These are phyloP conservation scores for Meliscaeva auricollis DNA, from an alignment of 2,888 invertebrate genomes.

Conservation along the genomic window DNA sequence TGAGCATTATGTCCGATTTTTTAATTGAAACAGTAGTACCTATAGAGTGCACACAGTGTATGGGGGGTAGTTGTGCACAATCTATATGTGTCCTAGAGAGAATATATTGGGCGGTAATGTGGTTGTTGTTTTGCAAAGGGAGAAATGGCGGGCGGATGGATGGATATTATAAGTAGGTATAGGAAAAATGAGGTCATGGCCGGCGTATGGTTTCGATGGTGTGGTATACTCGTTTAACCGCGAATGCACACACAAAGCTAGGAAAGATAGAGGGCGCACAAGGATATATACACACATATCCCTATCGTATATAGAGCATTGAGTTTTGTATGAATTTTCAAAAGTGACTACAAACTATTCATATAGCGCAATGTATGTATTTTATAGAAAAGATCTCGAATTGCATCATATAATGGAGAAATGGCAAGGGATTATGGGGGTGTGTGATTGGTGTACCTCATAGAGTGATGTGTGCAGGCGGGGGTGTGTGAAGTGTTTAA, in stretches of 20 bases:
- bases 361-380: neutral
- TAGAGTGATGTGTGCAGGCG: neutral
- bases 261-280: slow-evolving; percentile 16
- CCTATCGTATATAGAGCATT: neutral
- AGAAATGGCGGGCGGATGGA: neutral
- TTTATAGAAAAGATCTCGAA: neutral
- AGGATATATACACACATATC: neutral
- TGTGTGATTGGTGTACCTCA: neutral
- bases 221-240: slow-evolving; percentile 58
- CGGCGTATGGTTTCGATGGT: slow-evolving; percentile 57
- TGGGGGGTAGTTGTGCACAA: neutral
- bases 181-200: slow-evolving; percentile 68
- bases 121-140: slow-evolving; percentile 20
- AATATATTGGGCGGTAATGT: slow-evolving; percentile 33
- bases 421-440: neutral
- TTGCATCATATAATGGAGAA: slow-evolving; percentile 9
- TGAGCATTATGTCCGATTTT: slow-evolving; percentile 69
- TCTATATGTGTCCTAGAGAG: slow-evolving; percentile 23
- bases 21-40: slow-evolving; percentile 68
- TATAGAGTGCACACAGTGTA: slow-evolving; percentile 11
- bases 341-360: slow-evolving; percentile 49
- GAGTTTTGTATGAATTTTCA: slow-evolving; percentile 62
- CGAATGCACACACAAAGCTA: slow-evolving; percentile 52
- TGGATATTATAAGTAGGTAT: slow-evolving; percentile 31
- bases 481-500: neutral